Conservation (phyloP, 2,113 vertebrate species). For the Phyllostomus hastatus region DNA sequence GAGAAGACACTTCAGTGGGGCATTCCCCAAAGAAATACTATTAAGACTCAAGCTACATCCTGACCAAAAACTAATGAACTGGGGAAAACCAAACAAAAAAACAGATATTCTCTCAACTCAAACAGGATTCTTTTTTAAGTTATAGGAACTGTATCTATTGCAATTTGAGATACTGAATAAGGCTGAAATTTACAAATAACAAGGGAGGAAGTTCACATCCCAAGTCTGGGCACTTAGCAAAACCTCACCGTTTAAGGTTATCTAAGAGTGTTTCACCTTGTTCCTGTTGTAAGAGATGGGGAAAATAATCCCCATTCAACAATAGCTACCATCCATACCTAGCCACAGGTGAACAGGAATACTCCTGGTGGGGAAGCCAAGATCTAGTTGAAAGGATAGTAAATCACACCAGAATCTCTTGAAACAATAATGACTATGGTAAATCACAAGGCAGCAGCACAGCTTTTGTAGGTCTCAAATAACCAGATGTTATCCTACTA, state of each 20-base stretch:
- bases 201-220: not conserved
- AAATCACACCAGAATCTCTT: not conserved
- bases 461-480: not conserved
- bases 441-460: not conserved
- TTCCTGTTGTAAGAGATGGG: not conserved
- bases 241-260: not conserved
- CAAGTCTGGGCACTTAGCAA: constrained; percentile 27
- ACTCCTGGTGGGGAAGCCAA: not conserved
- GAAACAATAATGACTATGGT: not conserved
- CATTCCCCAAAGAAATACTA: constrained; percentile 30
- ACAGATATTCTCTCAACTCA: not conserved
- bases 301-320: not conserved
- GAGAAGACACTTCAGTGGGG: constrained; percentile 23
- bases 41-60: constrained; percentile 17
- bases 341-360: not conserved
- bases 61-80: constrained; percentile 28
- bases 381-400: not conserved
- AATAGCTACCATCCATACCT: not conserved
- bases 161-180: not conserved
- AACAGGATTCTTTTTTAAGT: not conserved
- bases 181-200: not conserved
- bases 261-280: not conserved
- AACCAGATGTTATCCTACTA: not conserved
- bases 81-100: not conserved
- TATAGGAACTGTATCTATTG: not conserved